Conservation (phyloP, 1,140 invertebrate species). For the Portunus trituberculatus region DNA sequence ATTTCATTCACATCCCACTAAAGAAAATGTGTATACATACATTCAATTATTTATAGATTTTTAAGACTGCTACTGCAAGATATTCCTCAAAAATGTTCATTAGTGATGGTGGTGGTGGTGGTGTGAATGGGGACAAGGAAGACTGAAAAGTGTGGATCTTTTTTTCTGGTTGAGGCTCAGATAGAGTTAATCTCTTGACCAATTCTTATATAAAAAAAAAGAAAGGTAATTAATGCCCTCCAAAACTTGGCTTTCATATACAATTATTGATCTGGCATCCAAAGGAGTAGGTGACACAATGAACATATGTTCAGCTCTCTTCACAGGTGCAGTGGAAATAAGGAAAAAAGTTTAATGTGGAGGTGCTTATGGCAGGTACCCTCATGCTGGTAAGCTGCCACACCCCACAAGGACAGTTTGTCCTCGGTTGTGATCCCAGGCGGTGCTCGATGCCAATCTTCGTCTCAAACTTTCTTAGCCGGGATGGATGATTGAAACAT, state of each 20-base stretch:
- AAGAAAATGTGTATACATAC: not conserved
- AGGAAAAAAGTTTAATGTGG: not conserved
- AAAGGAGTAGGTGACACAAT: constrained; percentile 57
- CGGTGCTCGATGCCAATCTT: constrained; percentile 62
- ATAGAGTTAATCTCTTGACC: not conserved
- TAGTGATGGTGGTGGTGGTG: not conserved
- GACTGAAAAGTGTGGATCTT: not conserved
- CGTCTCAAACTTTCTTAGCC: constrained; percentile 60
- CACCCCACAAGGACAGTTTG: constrained; percentile 18
- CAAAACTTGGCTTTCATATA: constrained; percentile 53
- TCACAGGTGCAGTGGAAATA: constrained; percentile 53
- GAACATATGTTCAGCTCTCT: constrained; percentile 56
- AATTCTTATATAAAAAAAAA: not conserved
- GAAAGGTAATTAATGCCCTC: constrained; percentile 50
- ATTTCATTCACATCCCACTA: not conserved
- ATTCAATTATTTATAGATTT: not conserved
- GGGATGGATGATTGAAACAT: constrained; percentile 54
- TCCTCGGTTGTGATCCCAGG: constrained; percentile 50
- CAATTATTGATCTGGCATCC: constrained; percentile 42
- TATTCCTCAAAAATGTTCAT: not conserved
- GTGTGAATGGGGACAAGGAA: not conserved
- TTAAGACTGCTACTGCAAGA: not conserved
- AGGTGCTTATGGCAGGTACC: not conserved
- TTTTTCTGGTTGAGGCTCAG: not conserved
- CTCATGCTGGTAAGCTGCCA: not conserved